These are phyloP conservation scores for Actenoides hombroni DNA, from an alignment of 2,113 vertebrate species.

Conservation along the genomic window DNA sequence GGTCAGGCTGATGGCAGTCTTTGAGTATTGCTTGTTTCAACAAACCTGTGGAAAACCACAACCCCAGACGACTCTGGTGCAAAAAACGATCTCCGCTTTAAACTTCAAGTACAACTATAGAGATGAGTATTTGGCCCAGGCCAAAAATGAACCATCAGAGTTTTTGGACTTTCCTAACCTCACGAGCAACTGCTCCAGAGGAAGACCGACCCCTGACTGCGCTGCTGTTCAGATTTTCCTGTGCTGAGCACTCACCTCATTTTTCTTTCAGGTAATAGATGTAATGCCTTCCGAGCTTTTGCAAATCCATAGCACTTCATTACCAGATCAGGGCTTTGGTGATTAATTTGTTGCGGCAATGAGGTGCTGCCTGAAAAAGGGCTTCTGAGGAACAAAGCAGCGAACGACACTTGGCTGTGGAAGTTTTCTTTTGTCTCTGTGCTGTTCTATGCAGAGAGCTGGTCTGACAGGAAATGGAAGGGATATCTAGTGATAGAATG, in stretches of 20 bases:
- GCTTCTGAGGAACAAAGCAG: constrained; percentile 21
- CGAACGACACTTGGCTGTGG: neutral
- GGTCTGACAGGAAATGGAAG: neutral
- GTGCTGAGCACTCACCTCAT: constrained; percentile 30
- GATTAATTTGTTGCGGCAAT: constrained; percentile 56
- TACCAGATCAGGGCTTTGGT: constrained; percentile 24
- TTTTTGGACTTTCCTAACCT: neutral
- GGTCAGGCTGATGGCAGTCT: neutral
- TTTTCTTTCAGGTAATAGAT: constrained; percentile 53
- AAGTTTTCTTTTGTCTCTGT: constrained; percentile 15
- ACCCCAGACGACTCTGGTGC: neutral
- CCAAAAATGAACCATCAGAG: neutral
- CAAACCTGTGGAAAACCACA: neutral
- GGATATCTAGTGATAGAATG: neutral
- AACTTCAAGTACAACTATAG: neutral
- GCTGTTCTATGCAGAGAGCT: neutral
- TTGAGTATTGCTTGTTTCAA: neutral
- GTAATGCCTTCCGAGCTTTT: constrained; percentile 9
- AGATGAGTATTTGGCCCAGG: neutral
- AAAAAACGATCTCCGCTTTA: neutral
- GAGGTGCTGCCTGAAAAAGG: constrained; percentile 58
- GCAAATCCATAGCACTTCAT: constrained; percentile 62
- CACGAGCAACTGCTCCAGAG: neutral
- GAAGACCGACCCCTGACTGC: neutral
- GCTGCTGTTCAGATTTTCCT: neutral